Conservation (phyloP, 2,888 invertebrate genomes). For the Caenorhabditis auriculariae region DNA sequence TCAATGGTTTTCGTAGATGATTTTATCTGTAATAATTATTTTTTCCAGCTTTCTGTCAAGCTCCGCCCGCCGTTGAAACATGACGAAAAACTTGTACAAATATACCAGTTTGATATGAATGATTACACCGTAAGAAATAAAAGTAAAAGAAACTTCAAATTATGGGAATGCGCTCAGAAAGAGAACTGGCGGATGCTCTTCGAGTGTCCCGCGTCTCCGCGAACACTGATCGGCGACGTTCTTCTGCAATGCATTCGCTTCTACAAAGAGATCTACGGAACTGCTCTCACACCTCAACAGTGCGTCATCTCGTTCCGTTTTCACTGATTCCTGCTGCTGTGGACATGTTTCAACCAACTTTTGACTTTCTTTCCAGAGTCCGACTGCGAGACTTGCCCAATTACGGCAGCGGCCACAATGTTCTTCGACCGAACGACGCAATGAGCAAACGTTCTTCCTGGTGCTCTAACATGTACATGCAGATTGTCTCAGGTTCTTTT, state of each 20-base stretch:
- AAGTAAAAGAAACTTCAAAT: constrained; percentile 3
- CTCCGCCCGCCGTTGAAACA: constrained; percentile 42
- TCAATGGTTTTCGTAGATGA: no score
- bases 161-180: constrained; percentile 10
- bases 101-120: constrained; percentile 35
- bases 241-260: constrained; percentile 36
- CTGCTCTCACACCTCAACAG: constrained; percentile 28
- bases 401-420: not conserved
- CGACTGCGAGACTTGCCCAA: constrained; percentile 34
- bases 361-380: constrained; percentile 18
- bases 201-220: constrained; percentile 32
- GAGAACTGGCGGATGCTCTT: constrained; percentile 44
- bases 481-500: constrained; percentile 29
- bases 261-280: constrained; percentile 41
- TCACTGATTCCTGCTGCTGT: not conserved
- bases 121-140: constrained; percentile 23
- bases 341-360: not conserved
- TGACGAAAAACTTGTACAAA: constrained; percentile 38
- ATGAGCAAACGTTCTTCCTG: constrained; percentile 16
- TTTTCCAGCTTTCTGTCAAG: constrained; percentile 31
- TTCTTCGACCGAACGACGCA: constrained; percentile 23
- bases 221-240: constrained; percentile 34
- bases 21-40: no score
- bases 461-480: constrained; percentile 27
- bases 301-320: constrained; percentile 6